Percentiles rank a stretch among this genome's conserved stretches.
These are phyloP conservation scores for Cataglyphis albicans DNA, from an alignment of 2,888 invertebrate genomes.

Conservation along the genomic window DNA sequence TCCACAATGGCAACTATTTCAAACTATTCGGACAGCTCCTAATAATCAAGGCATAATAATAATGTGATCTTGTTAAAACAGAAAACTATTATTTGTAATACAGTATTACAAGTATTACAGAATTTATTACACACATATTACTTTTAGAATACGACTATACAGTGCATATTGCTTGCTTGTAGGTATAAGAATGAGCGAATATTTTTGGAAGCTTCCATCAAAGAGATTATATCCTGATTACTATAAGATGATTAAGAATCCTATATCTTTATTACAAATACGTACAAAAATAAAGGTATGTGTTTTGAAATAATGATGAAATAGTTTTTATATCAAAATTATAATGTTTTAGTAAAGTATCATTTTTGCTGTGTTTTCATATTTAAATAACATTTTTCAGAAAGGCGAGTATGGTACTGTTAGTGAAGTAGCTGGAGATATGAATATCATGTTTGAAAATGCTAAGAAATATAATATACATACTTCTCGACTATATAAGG, in stretches of 20 bases:
- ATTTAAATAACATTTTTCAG: slow-evolving; percentile 74
- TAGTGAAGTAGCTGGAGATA: slow-evolving; percentile 96
- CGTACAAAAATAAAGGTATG: slow-evolving; percentile 91
- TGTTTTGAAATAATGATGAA: slow-evolving; percentile 10
- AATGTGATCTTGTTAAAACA: background rate
- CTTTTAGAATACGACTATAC: background rate
- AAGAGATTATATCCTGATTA: slow-evolving; percentile 98
- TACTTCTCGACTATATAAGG: slow-evolving; percentile 93
- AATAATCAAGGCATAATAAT: slow-evolving; percentile 86
- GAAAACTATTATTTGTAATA: background rate
- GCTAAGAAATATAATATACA: slow-evolving; percentile 96
- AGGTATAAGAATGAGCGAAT: slow-evolving; percentile 95
- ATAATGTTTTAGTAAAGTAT: slow-evolving; percentile 9
- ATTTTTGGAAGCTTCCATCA: slow-evolving; percentile 97
- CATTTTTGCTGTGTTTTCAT: background rate
- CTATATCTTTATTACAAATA: slow-evolving; percentile 97
- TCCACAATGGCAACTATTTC: slow-evolving; percentile 96
- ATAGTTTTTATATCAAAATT: slow-evolving; percentile 33
- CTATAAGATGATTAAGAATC: slow-evolving; percentile 98
- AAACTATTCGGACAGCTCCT: slow-evolving; percentile 91
- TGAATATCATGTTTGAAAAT: slow-evolving; percentile 99
- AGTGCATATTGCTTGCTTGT: slow-evolving; percentile 63
- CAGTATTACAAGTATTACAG: background rate
- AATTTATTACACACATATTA: background rate
- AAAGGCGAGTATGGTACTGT: slow-evolving; percentile 94